Conservation (phyloP, 92 coral and sea anemone species). For the Pocillopora grandis region DNA sequence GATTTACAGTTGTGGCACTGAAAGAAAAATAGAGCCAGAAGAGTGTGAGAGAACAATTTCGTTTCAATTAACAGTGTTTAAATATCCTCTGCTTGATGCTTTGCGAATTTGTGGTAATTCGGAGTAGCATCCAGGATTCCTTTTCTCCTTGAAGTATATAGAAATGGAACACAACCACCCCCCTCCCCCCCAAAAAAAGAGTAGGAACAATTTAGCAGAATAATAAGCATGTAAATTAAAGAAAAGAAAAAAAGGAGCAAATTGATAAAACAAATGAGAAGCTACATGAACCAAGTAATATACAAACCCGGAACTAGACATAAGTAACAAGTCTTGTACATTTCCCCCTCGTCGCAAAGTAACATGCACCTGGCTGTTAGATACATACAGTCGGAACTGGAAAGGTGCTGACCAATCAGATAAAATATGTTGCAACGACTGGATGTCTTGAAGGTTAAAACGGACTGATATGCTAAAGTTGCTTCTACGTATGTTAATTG, state of each 20-base stretch:
- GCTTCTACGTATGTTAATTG: slow-evolving; percentile 42
- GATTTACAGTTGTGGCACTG: no score
- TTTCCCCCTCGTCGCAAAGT: slow-evolving; percentile 13
- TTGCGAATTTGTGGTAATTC: no score
- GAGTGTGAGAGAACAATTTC: no score
- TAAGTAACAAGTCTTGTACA: background rate
- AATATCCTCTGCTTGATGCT: no score
- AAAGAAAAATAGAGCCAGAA: no score
- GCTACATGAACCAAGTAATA: background rate
- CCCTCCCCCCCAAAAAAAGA: no score
- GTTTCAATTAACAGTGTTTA: no score
- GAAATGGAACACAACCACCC: background rate
- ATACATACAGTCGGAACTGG: slow-evolving; percentile 51
- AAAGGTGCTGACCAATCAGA: slow-evolving; percentile 64
- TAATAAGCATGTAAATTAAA: no score
- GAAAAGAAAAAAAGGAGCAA: background rate
- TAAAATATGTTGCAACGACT: slow-evolving; percentile 26
- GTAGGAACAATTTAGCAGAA: no score
- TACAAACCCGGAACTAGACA: slow-evolving; percentile 7
- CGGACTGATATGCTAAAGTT: slow-evolving; percentile 50
- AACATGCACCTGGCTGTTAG: background rate
- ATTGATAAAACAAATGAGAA: background rate
- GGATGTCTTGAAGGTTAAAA: slow-evolving; percentile 21
- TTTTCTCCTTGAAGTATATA: no score
- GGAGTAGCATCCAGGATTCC: no score